Evolutionary conservation across 2,888 invertebrate genomes (phyloP).

Genomic region (Hydraecia micacea): DNA sequence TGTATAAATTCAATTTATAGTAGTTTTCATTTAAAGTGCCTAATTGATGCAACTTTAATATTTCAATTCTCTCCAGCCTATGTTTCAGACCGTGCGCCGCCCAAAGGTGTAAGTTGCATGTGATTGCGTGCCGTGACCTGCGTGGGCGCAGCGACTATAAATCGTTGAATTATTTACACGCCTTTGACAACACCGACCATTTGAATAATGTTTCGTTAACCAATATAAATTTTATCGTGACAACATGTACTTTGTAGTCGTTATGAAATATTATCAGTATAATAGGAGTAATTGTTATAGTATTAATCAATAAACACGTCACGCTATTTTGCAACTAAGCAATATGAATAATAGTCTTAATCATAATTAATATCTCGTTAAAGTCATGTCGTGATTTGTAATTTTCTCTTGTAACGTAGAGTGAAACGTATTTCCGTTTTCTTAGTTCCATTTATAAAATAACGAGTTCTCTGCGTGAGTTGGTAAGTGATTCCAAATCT

Average conservation of each 20-base stretch:
- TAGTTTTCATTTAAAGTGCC: background rate
- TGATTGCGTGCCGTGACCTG: conserved; percentile 62
- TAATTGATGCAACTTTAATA: background rate
- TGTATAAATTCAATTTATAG: background rate
- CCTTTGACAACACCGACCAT: conserved; percentile 65
- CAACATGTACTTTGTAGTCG: conserved; percentile 55
- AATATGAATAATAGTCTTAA: conserved; percentile 38
- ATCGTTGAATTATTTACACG: conserved; percentile 65
- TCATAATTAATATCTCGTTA: conserved; percentile 52
- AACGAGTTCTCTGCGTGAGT: conserved; percentile 25
- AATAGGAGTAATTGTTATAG: conserved; percentile 66
- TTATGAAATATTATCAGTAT: conserved; percentile 63
- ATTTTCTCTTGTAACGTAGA: conserved; percentile 33
- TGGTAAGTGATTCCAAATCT: conserved; percentile 25
- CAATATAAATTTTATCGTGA: conserved; percentile 62
- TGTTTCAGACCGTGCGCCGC: conserved; percentile 33
- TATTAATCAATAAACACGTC: conserved; percentile 56
- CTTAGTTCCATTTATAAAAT: conserved; percentile 27
- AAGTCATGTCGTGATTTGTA: conserved; percentile 32
- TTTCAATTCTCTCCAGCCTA: background rate
- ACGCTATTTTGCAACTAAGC: conserved; percentile 36
- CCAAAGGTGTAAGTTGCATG: conserved; percentile 63
- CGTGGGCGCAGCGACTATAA: conserved; percentile 65
- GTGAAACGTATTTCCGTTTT: conserved; percentile 39
- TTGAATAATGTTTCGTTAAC: conserved; percentile 64